These are phyloP conservation scores for Chironomus tentans DNA, from an alignment of 2,888 invertebrate genomes.

Conservation along the genomic window DNA sequence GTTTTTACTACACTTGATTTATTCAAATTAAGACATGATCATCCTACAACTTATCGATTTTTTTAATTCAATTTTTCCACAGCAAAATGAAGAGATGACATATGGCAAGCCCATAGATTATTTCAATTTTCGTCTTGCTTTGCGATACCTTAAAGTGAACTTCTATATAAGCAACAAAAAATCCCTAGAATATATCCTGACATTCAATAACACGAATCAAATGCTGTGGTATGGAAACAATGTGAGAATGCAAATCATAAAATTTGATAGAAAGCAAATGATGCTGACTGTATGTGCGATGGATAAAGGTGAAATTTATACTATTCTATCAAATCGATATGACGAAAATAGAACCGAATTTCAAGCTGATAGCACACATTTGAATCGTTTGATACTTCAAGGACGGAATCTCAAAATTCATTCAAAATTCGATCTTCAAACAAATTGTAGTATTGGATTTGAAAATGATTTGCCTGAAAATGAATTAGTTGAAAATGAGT, in stretches of 20 bases:
- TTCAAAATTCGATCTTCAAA: not conserved
- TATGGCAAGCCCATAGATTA: not conserved
- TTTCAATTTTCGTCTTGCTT: not conserved
- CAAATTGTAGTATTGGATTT: not conserved
- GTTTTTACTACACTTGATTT: no score
- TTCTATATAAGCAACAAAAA: not conserved
- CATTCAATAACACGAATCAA: not conserved
- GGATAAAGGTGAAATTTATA: not conserved
- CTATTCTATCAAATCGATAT: not conserved
- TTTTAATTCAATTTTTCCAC: not conserved
- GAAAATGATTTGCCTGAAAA: no score
- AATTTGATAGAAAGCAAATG: not conserved
- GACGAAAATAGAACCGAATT: not conserved
- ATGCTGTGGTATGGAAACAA: not conserved
- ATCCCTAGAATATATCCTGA: not conserved
- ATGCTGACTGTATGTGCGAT: not conserved
- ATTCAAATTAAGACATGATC: no score
- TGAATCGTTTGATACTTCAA: not conserved
- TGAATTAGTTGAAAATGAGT: no score
- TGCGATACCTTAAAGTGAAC: not conserved
- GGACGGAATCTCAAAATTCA: not conserved
- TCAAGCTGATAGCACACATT: not conserved
- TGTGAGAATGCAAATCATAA: not conserved
- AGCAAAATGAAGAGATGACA: not conserved
- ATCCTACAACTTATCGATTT: not conserved